phyloP scores from a whole-genome alignment of 1,140 invertebrate genomes.

The Leptinotarsa undecemlineata region DNA sequence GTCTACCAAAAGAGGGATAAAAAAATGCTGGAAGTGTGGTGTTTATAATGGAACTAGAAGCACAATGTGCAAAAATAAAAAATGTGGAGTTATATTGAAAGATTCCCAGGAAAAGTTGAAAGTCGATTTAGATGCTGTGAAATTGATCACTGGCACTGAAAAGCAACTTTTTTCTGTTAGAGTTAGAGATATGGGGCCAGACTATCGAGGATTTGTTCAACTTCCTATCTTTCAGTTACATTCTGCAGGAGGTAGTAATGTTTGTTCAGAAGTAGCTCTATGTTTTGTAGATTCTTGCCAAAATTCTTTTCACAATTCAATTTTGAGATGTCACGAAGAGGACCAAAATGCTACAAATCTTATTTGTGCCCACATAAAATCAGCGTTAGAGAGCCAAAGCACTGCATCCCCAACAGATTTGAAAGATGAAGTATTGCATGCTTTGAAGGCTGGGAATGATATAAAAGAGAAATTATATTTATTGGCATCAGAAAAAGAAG shows the following conservation, averaged over 20 bases:
- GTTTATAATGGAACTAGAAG: conserved; percentile 77
- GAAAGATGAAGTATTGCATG: conserved; percentile 68
- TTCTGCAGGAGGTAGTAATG: conserved; percentile 56
- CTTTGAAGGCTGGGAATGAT: conserved; percentile 66
- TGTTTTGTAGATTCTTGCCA: conserved; percentile 73
- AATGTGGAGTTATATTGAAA: conserved; percentile 73
- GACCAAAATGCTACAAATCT: conserved; percentile 30
- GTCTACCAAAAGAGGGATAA: conserved; percentile 58
- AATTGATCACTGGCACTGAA: conserved; percentile 66
- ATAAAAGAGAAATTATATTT: conserved; percentile 71
- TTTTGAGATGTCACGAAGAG: conserved; percentile 63
- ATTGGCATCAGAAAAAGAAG: conserved; percentile 66
- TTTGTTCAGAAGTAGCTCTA: conserved; percentile 61
- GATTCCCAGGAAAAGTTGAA: conserved; percentile 67
- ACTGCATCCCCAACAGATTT: conserved; percentile 64
- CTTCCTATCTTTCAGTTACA: conserved; percentile 62
- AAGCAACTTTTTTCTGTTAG: conserved; percentile 73
- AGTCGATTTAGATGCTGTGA: conserved; percentile 69
- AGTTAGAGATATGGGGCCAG: conserved; percentile 69
- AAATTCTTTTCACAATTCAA: conserved; percentile 61
- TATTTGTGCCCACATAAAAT: conserved; percentile 70
- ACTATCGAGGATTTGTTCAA: conserved; percentile 77
- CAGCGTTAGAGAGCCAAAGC: conserved; percentile 67
- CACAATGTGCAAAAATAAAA: conserved; percentile 76
- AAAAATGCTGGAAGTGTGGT: conserved; percentile 79